Conservation (phyloP, 2,888 invertebrate species). For the Hirtodrosophila histrioides region DNA sequence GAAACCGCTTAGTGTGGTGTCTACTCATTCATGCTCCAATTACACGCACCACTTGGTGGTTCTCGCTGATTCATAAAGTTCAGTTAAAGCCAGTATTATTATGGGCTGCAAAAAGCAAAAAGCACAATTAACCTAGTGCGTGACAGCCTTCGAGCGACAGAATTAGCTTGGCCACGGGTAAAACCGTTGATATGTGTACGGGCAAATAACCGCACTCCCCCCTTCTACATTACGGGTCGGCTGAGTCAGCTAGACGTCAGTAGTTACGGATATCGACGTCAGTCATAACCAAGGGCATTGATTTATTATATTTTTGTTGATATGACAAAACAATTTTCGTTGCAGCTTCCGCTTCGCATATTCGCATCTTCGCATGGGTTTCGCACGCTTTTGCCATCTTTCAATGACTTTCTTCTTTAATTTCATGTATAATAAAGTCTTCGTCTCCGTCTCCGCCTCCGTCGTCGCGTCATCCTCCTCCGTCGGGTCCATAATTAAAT, state of each 20-base stretch:
- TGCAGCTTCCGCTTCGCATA: conserved; percentile 59
- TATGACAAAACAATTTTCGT: conserved; percentile 26
- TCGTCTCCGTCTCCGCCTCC: not conserved
- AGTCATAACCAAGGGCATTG: conserved; percentile 52
- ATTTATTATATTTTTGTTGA: conserved; percentile 43
- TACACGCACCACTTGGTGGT: conserved; percentile 29
- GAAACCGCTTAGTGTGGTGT: conserved; percentile 21
- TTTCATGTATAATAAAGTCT: conserved; percentile 65
- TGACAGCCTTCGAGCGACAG: conserved; percentile 62
- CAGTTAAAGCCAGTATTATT: conserved; percentile 33
- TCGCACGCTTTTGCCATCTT: conserved; percentile 65
- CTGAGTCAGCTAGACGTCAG: conserved; percentile 56
- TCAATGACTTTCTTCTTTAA: conserved; percentile 70
- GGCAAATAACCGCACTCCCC: conserved; percentile 9
- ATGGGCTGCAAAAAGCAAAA: conserved; percentile 32
- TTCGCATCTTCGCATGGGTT: conserved; percentile 27
- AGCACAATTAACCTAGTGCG: conserved; percentile 52
- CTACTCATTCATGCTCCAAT: conserved; percentile 68
- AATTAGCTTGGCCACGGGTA: conserved; percentile 56
- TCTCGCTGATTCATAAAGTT: conserved; percentile 55
- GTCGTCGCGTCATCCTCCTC: not conserved
- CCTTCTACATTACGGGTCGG: not conserved
- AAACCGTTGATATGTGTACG: conserved; percentile 44
- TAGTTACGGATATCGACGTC: conserved; percentile 25
- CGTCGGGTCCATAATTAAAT: conserved; percentile 57